These are phyloP conservation scores for Columba guinea DNA, from an alignment of 2,797 vertebrate species.

Conservation along the genomic window DNA sequence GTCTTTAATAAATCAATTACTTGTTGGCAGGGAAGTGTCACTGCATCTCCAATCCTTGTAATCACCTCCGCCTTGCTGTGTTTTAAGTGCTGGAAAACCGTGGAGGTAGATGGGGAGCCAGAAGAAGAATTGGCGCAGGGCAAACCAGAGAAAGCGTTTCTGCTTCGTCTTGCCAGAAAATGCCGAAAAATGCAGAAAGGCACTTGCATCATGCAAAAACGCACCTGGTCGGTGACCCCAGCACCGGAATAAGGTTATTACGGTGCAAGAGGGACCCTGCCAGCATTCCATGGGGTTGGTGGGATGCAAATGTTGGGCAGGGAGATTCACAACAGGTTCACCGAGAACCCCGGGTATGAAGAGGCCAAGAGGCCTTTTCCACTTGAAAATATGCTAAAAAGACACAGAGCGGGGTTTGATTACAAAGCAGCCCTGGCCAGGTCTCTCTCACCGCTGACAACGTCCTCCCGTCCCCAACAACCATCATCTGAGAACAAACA, in stretches of 20 bases:
- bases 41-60: slow-evolving; percentile 76
- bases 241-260: background rate
- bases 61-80: slow-evolving; percentile 73
- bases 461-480: slow-evolving; percentile 70
- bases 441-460: slow-evolving; percentile 56
- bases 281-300: rapidly evolving
- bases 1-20: slow-evolving; percentile 84
- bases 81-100: slow-evolving; percentile 59
- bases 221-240: rapidly evolving
- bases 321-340: rapidly evolving
- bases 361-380: slow-evolving; percentile 13
- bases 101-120: background rate
- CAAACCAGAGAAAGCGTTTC: background rate
- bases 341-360: background rate
- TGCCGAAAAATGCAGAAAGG: background rate
- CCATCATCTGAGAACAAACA: slow-evolving; percentile 77
- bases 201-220: background rate
- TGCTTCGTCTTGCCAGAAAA: background rate
- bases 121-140: rapidly evolving
- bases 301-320: background rate
- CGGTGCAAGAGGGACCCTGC: rapidly evolving
- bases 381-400: slow-evolving; percentile 42
- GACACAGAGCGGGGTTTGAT: slow-evolving; percentile 28
- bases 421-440: slow-evolving; percentile 33
- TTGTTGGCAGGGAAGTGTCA: slow-evolving; percentile 79